phyloP scores from a whole-genome alignment of 2,888 invertebrate genomes.

The Leptopilina syphax region DNA sequence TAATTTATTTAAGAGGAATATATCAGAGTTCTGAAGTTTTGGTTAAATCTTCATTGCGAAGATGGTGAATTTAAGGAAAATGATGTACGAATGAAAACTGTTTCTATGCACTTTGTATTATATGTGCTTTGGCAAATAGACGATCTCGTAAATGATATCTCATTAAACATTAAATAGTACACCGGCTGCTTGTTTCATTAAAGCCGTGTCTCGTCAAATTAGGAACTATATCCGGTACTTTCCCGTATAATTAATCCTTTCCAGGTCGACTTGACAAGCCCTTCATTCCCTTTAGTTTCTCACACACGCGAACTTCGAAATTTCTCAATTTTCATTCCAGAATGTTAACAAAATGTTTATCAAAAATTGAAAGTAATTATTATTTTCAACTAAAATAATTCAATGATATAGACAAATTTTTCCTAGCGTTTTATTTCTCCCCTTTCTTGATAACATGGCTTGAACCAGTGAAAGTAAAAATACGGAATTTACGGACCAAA shows the following conservation, averaged over 20 bases:
- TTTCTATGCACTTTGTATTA: background rate
- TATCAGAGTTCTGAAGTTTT: no score
- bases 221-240: background rate
- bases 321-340: no score
- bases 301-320: background rate
- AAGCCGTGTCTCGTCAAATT: background rate
- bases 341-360: no score
- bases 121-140: background rate
- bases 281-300: background rate
- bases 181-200: slow-evolving; percentile 6
- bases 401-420: no score
- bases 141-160: background rate
- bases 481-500: no score
- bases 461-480: no score
- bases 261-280: background rate
- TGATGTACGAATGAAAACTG: background rate
- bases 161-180: slow-evolving; percentile 7
- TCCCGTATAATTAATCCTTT: slow-evolving; percentile 4
- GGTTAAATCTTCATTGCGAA: no score
- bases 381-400: no score
- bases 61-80: background rate
- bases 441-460: no score
- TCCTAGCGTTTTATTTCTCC: no score
- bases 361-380: no score
- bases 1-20: no score